Evolutionary conservation across 2,888 invertebrate genomes (phyloP).

Genomic region (Drosophila yooni): DNA sequence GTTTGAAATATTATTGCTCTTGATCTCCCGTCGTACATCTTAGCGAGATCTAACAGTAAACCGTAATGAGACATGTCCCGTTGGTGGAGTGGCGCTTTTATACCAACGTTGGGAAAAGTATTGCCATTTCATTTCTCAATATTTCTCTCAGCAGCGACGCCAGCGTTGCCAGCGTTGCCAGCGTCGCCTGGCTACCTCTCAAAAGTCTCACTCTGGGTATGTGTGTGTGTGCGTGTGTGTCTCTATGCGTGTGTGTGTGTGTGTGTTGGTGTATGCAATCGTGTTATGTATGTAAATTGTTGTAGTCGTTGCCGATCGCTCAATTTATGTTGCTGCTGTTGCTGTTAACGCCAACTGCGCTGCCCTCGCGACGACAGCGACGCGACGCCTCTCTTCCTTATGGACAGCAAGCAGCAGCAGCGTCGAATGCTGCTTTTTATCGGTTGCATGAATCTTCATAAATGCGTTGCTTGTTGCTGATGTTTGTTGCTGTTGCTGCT

Average conservation of each 20-base stretch:
- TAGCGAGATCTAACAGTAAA: slow-evolving; percentile 84
- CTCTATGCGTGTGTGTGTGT: slow-evolving; percentile 35
- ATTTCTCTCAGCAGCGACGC: slow-evolving; percentile 58
- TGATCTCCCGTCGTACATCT: slow-evolving; percentile 83
- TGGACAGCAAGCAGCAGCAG: slow-evolving; percentile 33
- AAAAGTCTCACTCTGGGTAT: slow-evolving; percentile 18
- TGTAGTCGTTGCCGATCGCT: slow-evolving; percentile 46
- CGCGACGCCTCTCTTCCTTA: slow-evolving; percentile 72
- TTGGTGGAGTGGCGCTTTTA: slow-evolving; percentile 84
- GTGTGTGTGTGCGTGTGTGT: slow-evolving; percentile 11
- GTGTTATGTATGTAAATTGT: slow-evolving; percentile 79
- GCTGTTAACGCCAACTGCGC: slow-evolving; percentile 9
- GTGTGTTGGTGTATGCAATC: slow-evolving; percentile 46
- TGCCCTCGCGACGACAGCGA: slow-evolving; percentile 13
- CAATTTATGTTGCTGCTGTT: slow-evolving; percentile 13
- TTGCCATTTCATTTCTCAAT: slow-evolving; percentile 80
- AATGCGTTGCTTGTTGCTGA: slow-evolving; percentile 35
- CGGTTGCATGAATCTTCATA: slow-evolving; percentile 71
- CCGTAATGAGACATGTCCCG: slow-evolving; percentile 85
- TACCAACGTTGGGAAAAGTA: slow-evolving; percentile 83
- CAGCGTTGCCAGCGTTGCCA: background rate
- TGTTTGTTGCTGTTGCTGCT: background rate
- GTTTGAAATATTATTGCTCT: slow-evolving; percentile 43
- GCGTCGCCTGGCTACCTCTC: slow-evolving; percentile 21
- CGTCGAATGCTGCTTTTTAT: slow-evolving; percentile 38